phyloP scores from a whole-genome alignment of 2,888 invertebrate species.

The Tribolium freemani region DNA sequence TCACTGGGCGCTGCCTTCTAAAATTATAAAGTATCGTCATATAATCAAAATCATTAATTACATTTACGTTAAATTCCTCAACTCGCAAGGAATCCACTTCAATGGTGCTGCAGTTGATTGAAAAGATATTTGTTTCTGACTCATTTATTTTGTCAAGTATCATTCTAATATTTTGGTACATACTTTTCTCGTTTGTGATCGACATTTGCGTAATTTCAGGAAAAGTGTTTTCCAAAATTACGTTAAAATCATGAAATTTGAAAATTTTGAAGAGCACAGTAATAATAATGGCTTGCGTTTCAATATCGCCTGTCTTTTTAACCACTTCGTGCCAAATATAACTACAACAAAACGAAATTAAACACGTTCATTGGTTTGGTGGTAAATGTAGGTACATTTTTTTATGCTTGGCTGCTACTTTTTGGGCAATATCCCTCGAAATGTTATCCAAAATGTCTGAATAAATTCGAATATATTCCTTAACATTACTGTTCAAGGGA shows the following conservation, averaged over 20 bases:
- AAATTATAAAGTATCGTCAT: not conserved
- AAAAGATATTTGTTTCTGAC: not conserved
- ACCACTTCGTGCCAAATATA: not conserved
- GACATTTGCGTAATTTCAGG: not conserved
- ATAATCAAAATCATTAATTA: not conserved
- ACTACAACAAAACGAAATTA: not conserved
- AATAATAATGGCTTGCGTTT: slow-evolving; percentile 10
- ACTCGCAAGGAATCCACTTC: not conserved
- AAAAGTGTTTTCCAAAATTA: not conserved
- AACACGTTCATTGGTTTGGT: not conserved
- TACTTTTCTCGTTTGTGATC: not conserved
- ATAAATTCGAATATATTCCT: slow-evolving; percentile 6
- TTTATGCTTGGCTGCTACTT: slow-evolving; percentile 5
- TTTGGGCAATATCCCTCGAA: not conserved
- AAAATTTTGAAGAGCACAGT: not conserved
- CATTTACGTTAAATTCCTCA: not conserved
- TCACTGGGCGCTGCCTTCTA: not conserved
- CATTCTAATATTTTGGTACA: slow-evolving; percentile 7
- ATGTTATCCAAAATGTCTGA: not conserved
- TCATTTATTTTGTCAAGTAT: slow-evolving; percentile 2
- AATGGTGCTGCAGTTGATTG: slow-evolving; percentile 6
- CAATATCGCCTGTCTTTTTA: not conserved
- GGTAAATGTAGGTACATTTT: not conserved
- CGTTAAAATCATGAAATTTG: not conserved
- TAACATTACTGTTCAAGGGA: not conserved